Evolutionary conservation across 2,888 invertebrate species (phyloP), one percentile per base, ranked within the genome.

Genomic region (Diploptera punctata): DNA sequence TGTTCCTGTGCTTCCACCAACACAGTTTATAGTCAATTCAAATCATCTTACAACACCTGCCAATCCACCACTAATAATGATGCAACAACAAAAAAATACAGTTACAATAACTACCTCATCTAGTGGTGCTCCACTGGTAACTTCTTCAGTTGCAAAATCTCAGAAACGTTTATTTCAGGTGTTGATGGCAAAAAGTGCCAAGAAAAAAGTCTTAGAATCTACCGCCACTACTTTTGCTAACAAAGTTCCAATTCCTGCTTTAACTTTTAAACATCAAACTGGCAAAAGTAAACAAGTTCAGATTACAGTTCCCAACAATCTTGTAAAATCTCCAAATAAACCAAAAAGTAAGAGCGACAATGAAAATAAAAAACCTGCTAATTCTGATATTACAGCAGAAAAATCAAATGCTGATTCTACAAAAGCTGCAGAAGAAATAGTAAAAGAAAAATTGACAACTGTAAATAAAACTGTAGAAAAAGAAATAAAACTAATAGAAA

Each of bases 1-100:
- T 43, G 76, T 83, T 61, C 82, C 82, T 18, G 77, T 83, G 26
- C 71, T 81, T 68, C 80, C 80, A 18, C 77, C 78, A 47, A 47
- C 69, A 13, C 69, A 26, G 19, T 60, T 60, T 47, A 57, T 68
- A 21, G 57, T 68, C 60, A 60, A 65, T 47, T 49, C 71, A 47
- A 71, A 47, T 38, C 26, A 16, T 13, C 4, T 65, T 16, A 26
- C 65, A 24, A n/a, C 43, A 24, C 9, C 65, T 18, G 29, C 65
- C 16, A 65, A 65, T 26, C 43, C 43, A 13, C 3, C 72, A 4
- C 60, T 70, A 26, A 31, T 75, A n/a, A 44, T 73, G 43, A 31
- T 73, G 70, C 70, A 65, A 9, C 65, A 65, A 26, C 44, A 65
- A 24, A 73, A 70, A 33, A 73, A 54, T 19, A 38, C 49, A 10